These are phyloP conservation scores for Megaceryle alcyon DNA, from an alignment of 2,797 vertebrate species.

Conservation along the genomic window DNA sequence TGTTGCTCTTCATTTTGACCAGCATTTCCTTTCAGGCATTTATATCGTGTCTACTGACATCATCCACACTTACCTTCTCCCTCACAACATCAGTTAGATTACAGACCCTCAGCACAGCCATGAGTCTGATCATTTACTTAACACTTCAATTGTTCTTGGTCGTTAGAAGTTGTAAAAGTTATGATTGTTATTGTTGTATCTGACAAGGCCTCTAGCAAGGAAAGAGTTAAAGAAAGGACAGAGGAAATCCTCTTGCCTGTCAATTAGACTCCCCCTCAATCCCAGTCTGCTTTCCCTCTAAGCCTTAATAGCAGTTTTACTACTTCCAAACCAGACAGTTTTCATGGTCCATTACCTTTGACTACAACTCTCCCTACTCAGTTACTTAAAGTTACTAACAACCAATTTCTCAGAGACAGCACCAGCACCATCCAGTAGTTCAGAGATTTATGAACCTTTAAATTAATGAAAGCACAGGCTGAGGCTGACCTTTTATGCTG, in stretches of 20 bases:
- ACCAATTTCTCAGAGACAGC: conserved; percentile 34
- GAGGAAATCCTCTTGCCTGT: neutral
- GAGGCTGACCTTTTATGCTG: conserved; percentile 8
- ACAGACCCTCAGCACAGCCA: neutral
- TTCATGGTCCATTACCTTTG: conserved; percentile 70
- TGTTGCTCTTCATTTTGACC: neutral
- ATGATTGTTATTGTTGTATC: neutral
- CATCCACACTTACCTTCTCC: neutral
- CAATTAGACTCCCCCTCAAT: conserved; percentile 16
- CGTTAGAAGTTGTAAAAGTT: neutral
- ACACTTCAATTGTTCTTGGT: neutral
- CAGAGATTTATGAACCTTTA: conserved; percentile 49
- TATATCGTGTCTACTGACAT: neutral
- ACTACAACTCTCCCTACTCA: conserved; percentile 37
- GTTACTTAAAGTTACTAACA: conserved; percentile 56
- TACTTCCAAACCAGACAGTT: conserved; percentile 47
- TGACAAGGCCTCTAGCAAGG: neutral
- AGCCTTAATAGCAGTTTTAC: conserved; percentile 30
- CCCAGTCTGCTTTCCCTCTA: neutral
- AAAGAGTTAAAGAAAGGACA: conserved; percentile 3
- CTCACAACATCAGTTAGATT: neutral
- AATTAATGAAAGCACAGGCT: conserved; percentile 46
- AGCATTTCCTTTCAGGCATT: neutral
- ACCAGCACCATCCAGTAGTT: neutral
- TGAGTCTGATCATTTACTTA: neutral